These are phyloP conservation scores for Polymixis flavicincta DNA, from an alignment of 2,888 invertebrate genomes.

Conservation along the genomic window DNA sequence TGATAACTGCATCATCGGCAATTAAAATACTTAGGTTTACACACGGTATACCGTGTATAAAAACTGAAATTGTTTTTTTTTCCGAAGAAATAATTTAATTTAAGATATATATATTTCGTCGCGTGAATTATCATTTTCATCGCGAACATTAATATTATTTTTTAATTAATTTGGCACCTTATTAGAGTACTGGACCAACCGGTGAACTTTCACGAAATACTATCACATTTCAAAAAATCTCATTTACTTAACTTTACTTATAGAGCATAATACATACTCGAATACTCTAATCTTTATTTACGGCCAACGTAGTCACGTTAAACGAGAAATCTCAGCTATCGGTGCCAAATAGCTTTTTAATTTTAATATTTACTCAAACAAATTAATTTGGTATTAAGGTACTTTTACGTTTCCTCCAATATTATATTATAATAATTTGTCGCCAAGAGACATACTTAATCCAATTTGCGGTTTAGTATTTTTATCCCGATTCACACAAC, in stretches of 20 bases:
- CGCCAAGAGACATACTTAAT: neutral
- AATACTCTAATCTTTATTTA: slow-evolving; percentile 47
- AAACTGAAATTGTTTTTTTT: slow-evolving; percentile 35
- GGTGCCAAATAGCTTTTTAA: slow-evolving; percentile 48
- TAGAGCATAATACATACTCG: slow-evolving; percentile 51
- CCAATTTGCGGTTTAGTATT: slow-evolving; percentile 10
- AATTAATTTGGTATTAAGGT: neutral
- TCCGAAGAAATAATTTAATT: slow-evolving; percentile 31
- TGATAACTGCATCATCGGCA: slow-evolving; percentile 14
- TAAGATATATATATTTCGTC: slow-evolving; percentile 37
- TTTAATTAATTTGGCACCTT: slow-evolving; percentile 68
- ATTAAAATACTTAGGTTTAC: slow-evolving; percentile 20
- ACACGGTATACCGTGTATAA: slow-evolving; percentile 29
- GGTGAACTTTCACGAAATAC: slow-evolving; percentile 58
- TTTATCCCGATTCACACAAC: slow-evolving; percentile 1
- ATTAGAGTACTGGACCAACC: slow-evolving; percentile 58
- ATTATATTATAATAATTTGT: neutral
- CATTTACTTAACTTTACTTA: slow-evolving; percentile 50
- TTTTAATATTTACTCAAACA: slow-evolving; percentile 31
- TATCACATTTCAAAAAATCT: slow-evolving; percentile 68
- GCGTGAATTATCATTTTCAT: slow-evolving; percentile 43
- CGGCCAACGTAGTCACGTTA: slow-evolving; percentile 27
- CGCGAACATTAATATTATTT: slow-evolving; percentile 41
- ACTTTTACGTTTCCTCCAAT: neutral
- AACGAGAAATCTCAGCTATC: slow-evolving; percentile 49